phyloP scores from a whole-genome alignment of 2,888 invertebrate species.

The Helicoverpa assulta region DNA sequence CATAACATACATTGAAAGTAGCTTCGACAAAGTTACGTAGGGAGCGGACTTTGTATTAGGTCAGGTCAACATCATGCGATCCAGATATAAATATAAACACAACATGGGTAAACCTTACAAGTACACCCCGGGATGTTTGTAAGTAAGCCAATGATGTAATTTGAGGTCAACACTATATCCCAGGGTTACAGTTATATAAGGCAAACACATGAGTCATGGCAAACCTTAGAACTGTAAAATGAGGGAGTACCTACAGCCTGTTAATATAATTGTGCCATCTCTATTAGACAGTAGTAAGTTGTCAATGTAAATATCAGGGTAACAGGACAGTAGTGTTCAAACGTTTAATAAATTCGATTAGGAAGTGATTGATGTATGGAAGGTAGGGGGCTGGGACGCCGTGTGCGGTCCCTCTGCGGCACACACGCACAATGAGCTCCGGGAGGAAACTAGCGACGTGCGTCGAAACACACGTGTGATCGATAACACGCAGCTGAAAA shows the following conservation, averaged over 20 bases:
- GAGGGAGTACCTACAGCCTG: conserved; percentile 5
- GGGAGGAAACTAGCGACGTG: conserved; percentile 58
- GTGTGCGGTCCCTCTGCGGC: conserved; percentile 68
- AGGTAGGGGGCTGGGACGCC: conserved; percentile 56
- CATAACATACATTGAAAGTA: conserved; percentile 28
- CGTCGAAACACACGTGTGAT: conserved; percentile 58
- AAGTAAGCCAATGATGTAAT: conserved; percentile 25
- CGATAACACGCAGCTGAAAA: conserved; percentile 50
- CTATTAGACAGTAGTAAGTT: conserved; percentile 49
- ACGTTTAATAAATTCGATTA: conserved; percentile 82
- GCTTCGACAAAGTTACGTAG: conserved; percentile 20
- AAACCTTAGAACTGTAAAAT: conserved; percentile 32
- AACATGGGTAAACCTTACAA: conserved; percentile 32
- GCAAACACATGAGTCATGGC: conserved; percentile 4
- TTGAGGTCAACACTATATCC: conserved; percentile 36
- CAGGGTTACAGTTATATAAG: conserved; percentile 26
- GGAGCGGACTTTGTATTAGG: conserved; percentile 7
- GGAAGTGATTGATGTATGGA: conserved; percentile 79
- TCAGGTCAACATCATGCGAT: conserved; percentile 24
- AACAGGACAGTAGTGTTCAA: conserved; percentile 67
- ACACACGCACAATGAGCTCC: conserved; percentile 60
- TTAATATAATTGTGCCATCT: conserved; percentile 34
- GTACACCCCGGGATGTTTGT: conserved; percentile 16
- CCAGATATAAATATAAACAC: conserved; percentile 25
- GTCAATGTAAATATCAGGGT: conserved; percentile 50